phyloP scores from a whole-genome alignment of 2,113 vertebrate genomes.

The Hemichromis elongatus region DNA sequence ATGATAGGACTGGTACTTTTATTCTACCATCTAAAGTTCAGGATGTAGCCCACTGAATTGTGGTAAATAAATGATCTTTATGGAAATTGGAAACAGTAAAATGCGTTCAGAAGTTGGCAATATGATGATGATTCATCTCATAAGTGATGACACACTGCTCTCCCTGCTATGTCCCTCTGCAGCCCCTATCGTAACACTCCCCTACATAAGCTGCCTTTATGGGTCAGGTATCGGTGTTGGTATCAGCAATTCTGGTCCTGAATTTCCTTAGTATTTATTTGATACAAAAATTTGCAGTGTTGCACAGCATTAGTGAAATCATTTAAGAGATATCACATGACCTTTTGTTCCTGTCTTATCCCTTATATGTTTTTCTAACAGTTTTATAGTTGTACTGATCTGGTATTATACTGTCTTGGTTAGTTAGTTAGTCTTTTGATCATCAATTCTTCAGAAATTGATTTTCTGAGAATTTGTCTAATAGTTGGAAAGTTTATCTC shows the following conservation, averaged over 20 bases:
- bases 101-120: neutral
- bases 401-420: neutral
- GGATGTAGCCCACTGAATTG: neutral
- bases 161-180: no score
- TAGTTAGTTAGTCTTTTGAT: neutral
- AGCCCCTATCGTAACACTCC: no score
- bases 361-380: neutral
- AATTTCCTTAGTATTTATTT: neutral
- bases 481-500: neutral
- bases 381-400: neutral
- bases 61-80: neutral
- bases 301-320: neutral
- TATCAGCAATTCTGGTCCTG: neutral
- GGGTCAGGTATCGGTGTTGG: neutral
- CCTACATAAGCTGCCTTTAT: neutral
- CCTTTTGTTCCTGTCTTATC: neutral
- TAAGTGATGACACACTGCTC: neutral
- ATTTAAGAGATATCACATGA: neutral
- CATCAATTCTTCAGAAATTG: neutral
- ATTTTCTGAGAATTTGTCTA: neutral
- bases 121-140: neutral
- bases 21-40: neutral
- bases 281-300: neutral
- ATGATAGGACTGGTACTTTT: neutral
- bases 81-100: neutral